These are phyloP conservation scores for Halcyon senegalensis DNA, from an alignment of 2,113 vertebrate genomes.

Conservation along the genomic window DNA sequence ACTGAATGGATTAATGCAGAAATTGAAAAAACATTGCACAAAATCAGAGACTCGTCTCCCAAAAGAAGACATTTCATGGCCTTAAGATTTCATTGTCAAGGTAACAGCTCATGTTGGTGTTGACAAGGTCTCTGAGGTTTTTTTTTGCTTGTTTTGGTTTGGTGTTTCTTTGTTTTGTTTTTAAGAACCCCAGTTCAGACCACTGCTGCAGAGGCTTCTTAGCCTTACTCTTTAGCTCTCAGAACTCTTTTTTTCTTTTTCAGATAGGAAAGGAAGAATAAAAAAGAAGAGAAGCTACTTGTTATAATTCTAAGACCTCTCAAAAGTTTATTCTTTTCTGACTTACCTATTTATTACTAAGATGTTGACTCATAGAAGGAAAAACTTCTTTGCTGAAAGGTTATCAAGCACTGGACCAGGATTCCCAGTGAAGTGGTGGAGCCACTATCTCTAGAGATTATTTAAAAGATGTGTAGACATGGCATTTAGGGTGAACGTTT, in stretches of 20 bases:
- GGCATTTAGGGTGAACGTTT: too few relatives aligned
- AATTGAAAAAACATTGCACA: background rate
- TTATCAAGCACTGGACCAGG: background rate
- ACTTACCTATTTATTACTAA: background rate
- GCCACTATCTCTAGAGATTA: background rate
- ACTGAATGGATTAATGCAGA: background rate
- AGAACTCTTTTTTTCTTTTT: background rate
- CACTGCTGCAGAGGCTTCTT: background rate
- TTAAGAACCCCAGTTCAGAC: background rate
- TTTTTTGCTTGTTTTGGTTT: background rate
- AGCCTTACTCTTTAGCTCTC: background rate
- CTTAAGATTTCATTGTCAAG: background rate
- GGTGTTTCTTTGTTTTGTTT: background rate
- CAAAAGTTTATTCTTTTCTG: background rate
- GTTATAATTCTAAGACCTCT: background rate
- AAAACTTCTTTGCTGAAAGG: background rate
- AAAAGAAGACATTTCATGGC: background rate
- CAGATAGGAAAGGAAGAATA: too few relatives aligned
- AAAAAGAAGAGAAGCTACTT: background rate
- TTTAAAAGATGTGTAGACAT: too few relatives aligned
- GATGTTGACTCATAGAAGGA: background rate
- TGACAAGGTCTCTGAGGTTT: background rate
- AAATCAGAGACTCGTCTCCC: background rate
- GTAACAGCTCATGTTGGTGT: background rate
- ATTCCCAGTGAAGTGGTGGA: background rate